Evolutionary conservation across 2,888 invertebrate species (phyloP).

Genomic region (Rhodophaea formosa): DNA sequence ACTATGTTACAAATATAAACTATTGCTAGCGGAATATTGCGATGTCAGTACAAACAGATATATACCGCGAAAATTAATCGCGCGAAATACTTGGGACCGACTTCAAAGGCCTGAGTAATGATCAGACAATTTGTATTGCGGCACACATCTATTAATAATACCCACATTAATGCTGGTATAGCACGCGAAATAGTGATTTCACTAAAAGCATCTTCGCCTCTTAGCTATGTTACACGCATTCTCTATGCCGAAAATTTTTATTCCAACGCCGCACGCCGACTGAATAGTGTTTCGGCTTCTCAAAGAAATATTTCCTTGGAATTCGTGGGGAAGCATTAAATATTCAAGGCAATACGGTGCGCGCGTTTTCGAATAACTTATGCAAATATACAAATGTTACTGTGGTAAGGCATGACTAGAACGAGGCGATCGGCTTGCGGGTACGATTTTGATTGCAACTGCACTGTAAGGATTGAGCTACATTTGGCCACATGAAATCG

Average conservation of each 20-base stretch:
- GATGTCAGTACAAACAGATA: not conserved
- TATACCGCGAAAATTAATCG: slow-evolving; percentile 8
- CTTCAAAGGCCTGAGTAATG: slow-evolving; percentile 41
- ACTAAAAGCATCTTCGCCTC: slow-evolving; percentile 62
- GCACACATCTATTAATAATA: slow-evolving; percentile 53
- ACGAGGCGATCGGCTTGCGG: too few relatives aligned
- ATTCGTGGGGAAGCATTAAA: slow-evolving; percentile 47
- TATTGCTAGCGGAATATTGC: slow-evolving; percentile 1
- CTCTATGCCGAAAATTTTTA: slow-evolving; percentile 51
- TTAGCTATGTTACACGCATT: slow-evolving; percentile 42
- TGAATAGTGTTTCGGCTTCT: slow-evolving; percentile 57
- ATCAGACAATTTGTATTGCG: slow-evolving; percentile 49
- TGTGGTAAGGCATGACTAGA: slow-evolving; percentile 33
- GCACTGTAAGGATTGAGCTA: too few relatives aligned
- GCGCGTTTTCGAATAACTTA: slow-evolving; percentile 58
- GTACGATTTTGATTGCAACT: too few relatives aligned
- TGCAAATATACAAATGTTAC: slow-evolving; percentile 55
- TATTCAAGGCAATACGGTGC: slow-evolving; percentile 60
- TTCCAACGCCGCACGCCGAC: slow-evolving; percentile 48
- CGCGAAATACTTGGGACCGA: slow-evolving; percentile 24
- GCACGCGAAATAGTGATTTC: slow-evolving; percentile 71
- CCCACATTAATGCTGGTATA: slow-evolving; percentile 49
- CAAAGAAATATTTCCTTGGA: slow-evolving; percentile 59
- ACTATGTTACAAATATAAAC: slow-evolving; percentile 3
- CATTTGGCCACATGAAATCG: too few relatives aligned